Percentiles rank a stretch among this genome's conserved stretches.
These are phyloP conservation scores for Bruchidius siliquastri DNA, from an alignment of 2,888 invertebrate genomes.

Conservation along the genomic window DNA sequence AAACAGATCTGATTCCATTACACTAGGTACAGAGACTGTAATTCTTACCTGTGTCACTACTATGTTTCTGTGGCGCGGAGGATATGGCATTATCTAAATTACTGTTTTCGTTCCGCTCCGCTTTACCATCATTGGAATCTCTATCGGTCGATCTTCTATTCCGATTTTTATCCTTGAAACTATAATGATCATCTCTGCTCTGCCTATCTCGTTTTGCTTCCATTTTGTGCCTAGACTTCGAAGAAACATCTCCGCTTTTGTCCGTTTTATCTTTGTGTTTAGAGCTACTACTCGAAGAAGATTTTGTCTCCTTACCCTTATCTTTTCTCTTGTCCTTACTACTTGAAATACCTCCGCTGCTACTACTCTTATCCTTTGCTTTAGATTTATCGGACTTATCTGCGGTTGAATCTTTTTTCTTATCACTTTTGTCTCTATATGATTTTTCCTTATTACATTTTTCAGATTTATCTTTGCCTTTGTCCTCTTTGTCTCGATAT, in stretches of 20 bases:
- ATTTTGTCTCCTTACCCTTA: slow-evolving; percentile 28
- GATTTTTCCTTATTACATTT: slow-evolving; percentile 19
- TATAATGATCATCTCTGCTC: slow-evolving; percentile 68
- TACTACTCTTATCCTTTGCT: slow-evolving; percentile 13
- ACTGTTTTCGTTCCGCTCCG: slow-evolving; percentile 29
- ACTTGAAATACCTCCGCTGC: background rate
- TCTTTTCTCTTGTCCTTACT: slow-evolving; percentile 16
- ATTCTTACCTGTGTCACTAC: slow-evolving; percentile 7
- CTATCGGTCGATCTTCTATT: slow-evolving; percentile 71
- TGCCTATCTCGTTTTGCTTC: slow-evolving; percentile 32
- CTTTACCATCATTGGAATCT: slow-evolving; percentile 71
- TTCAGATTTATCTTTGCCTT: slow-evolving; percentile 34
- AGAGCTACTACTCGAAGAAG: slow-evolving; percentile 15
- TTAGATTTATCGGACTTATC: slow-evolving; percentile 11
- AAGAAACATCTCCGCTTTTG: slow-evolving; percentile 21
- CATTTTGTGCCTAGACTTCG: slow-evolving; percentile 24
- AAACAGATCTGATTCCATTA: no score
- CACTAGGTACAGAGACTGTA: background rate
- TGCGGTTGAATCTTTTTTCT: slow-evolving; percentile 8
- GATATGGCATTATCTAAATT: slow-evolving; percentile 40
- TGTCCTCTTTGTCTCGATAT: slow-evolving; percentile 15
- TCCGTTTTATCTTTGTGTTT: slow-evolving; percentile 22
- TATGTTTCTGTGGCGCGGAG: slow-evolving; percentile 35
- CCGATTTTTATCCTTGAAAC: slow-evolving; percentile 59
- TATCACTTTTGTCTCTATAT: slow-evolving; percentile 4